Percentiles rank a stretch among this genome's conserved stretches.
phyloP scores from a whole-genome alignment of 2,113 vertebrate genomes.

The Cygnus buccinator region DNA sequence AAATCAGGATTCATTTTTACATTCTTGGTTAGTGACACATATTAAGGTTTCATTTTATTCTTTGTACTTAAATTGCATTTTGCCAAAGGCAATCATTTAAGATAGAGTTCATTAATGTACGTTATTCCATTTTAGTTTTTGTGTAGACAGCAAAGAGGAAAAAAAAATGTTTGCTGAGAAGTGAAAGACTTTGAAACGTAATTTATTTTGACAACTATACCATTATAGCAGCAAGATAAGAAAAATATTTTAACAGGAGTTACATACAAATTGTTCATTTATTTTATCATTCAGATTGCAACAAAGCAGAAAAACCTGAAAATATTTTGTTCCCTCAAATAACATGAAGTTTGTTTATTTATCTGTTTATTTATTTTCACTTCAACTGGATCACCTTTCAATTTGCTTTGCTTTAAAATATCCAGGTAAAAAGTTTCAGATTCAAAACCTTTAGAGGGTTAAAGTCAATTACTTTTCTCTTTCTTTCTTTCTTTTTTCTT shows the following conservation, averaged over 20 bases:
- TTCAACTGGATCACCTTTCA: not conserved
- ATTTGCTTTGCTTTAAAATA: not conserved
- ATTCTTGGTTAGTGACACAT: conserved; percentile 50
- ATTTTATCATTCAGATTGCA: not conserved
- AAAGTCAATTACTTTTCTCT: not conserved
- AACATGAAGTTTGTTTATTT: not conserved
- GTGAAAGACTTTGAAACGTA: not conserved
- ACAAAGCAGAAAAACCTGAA: not conserved
- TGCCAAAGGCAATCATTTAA: conserved; percentile 45
- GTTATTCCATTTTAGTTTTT: conserved; percentile 42
- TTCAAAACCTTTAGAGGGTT: not conserved
- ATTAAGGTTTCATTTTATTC: conserved; percentile 57
- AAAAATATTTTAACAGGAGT: not conserved
- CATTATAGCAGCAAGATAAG: not conserved
- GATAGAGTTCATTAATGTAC: conserved; percentile 52
- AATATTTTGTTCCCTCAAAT: not conserved
- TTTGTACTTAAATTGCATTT: conserved; percentile 60
- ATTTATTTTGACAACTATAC: conserved; percentile 31
- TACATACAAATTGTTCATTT: not conserved
- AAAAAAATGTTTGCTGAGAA: not conserved
- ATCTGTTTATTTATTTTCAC: not conserved
- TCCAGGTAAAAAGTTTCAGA: not conserved
- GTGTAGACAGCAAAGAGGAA: not conserved
- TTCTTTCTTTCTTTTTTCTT: too few species aligned
- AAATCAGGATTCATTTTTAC: conserved; percentile 39